A percentile compares a stretch with the other conserved stretches of the same genome.
Evolutionary conservation across 2,113 vertebrate species (phyloP).

Genomic region (Grammomys surdaster): DNA sequence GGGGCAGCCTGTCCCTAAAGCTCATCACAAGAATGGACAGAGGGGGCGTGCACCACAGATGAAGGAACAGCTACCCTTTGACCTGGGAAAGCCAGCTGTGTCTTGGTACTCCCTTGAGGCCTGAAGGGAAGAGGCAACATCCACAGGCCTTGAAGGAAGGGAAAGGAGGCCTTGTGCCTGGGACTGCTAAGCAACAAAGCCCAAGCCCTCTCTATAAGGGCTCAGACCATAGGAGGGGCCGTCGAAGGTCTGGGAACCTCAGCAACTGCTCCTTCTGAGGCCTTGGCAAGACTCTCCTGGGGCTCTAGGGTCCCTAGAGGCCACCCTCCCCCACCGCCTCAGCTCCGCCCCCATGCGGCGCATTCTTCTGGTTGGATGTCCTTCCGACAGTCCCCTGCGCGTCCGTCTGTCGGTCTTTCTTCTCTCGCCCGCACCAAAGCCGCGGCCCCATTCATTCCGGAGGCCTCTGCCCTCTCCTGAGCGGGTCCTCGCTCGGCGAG

Average conservation of each 20-base stretch:
- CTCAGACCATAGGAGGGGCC: background rate
- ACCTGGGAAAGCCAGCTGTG: background rate
- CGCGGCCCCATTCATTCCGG: constrained; percentile 93
- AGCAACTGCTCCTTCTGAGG: background rate
- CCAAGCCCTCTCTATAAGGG: background rate
- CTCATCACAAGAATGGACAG: background rate
- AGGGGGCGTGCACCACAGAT: no score
- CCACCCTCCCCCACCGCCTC: background rate
- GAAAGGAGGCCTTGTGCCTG: background rate
- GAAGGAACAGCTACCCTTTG: background rate
- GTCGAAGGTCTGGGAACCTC: background rate
- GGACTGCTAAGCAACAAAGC: background rate
- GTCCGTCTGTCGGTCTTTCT: constrained; percentile 81
- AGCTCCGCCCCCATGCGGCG: background rate
- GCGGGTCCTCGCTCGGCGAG: constrained; percentile 87
- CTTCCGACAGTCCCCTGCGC: constrained; percentile 69
- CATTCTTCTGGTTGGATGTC: constrained; percentile 57
- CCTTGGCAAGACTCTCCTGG: background rate
- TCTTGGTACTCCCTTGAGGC: rapidly evolving
- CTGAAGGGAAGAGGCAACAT: background rate
- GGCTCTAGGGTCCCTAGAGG: background rate
- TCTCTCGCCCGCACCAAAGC: constrained; percentile 91
- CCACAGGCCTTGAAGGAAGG: background rate
- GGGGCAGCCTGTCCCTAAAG: background rate
- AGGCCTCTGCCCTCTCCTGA: constrained; percentile 88